A percentile compares a stretch with the other conserved stretches of the same genome.
Conservation (phyloP, 30 jellyfish, hydroid and myxozoan genomes). For the Aurelia aurita complex sp. Pacific region DNA sequence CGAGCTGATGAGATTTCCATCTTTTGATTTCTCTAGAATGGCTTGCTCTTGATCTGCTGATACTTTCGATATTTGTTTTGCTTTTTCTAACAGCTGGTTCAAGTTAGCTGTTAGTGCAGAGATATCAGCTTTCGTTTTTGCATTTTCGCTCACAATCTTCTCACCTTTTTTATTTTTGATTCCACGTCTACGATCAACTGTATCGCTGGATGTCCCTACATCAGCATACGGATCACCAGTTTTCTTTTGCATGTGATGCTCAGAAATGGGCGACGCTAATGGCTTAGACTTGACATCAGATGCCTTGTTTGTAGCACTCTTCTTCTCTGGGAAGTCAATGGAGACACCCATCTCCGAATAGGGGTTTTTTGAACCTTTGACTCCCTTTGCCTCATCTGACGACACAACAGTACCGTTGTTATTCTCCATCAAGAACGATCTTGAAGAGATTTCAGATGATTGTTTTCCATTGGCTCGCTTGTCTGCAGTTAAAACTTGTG, state of each 20-base stretch:
- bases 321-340: constrained; percentile 60
- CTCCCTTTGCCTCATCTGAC: constrained; percentile 19
- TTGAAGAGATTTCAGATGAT: constrained; percentile 19
- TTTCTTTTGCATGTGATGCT: constrained; percentile 19
- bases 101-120: constrained; percentile 19
- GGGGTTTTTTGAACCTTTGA: constrained; percentile 17
- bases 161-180: neutral
- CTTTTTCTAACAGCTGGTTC: constrained; percentile 28
- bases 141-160: neutral
- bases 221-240: neutral
- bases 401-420: constrained; percentile 55
- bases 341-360: constrained; percentile 67
- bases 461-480: constrained; percentile 36
- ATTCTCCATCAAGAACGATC: constrained; percentile 40
- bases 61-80: constrained; percentile 26
- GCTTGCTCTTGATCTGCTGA: neutral
- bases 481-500: constrained; percentile 58
- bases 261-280: neutral
- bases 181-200: neutral
- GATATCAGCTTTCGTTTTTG: constrained; percentile 16
- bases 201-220: neutral
- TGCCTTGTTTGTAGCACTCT: constrained; percentile 23
- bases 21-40: neutral
- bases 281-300: neutral
- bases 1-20: neutral